Conservation (phyloP, 2,797 vertebrate species). For the Propithecus deckenii region DNA sequence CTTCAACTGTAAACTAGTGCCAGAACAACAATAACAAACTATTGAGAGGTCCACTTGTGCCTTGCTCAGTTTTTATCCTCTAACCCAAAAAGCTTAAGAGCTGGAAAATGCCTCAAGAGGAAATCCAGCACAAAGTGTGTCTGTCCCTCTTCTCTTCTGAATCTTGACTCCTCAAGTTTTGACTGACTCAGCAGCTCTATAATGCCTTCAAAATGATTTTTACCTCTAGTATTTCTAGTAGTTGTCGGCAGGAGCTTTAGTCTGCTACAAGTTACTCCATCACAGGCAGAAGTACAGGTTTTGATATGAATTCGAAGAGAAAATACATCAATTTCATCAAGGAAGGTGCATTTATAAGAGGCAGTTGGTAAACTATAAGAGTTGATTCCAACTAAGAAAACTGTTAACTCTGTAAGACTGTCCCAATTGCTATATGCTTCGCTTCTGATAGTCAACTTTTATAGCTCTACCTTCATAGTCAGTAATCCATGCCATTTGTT, state of each 20-base stretch:
- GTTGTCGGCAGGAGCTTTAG: neutral
- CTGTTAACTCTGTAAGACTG: neutral
- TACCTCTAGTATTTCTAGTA: neutral
- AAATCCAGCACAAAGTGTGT: neutral
- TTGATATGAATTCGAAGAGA: neutral
- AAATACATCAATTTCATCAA: neutral
- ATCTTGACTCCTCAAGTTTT: neutral
- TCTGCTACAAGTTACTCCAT: neutral
- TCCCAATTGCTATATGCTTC: neutral
- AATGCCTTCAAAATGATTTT: conserved; percentile 18
- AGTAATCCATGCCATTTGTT: neutral
- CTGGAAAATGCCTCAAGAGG: neutral
- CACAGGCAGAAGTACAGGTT: neutral
- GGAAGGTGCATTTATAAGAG: neutral
- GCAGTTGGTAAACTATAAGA: neutral
- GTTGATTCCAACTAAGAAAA: neutral
- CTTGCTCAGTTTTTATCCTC: neutral
- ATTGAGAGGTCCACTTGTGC: neutral
- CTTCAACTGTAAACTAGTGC: neutral
- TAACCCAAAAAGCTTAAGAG: neutral
- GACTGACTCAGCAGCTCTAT: neutral
- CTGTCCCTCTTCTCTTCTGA: neutral
- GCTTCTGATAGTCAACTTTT: neutral
- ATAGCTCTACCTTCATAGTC: neutral
- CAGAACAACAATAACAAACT: neutral